Conservation (phyloP, 64 coral and sea anemone species). For the Exaiptasia diaphana region DNA sequence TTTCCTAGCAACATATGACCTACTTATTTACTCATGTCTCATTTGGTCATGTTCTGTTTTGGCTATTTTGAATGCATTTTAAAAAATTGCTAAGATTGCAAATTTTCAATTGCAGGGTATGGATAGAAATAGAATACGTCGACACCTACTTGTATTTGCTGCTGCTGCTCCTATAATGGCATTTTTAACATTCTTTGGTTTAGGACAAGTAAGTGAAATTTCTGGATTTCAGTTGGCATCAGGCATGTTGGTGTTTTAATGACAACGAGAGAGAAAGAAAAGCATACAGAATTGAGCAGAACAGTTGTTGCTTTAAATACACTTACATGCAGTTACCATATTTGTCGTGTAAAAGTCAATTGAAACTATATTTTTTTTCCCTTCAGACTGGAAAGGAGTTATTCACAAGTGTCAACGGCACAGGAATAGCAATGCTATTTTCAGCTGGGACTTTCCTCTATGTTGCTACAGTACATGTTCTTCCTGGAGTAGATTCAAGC, state of each 20-base stretch:
- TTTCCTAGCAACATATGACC: too few species aligned
- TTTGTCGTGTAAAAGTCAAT: too few species aligned
- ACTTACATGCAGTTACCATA: too few species aligned
- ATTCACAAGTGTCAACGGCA: constrained; percentile 89
- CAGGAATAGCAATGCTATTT: constrained; percentile 95
- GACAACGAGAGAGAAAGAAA: not conserved
- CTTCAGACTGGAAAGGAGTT: constrained; percentile 90
- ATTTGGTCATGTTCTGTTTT: too few species aligned
- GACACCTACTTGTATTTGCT: constrained; percentile 88
- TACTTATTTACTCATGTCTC: too few species aligned
- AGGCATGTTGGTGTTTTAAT: not conserved
- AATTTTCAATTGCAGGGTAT: constrained; percentile 70
- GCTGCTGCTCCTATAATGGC: constrained; percentile 82
- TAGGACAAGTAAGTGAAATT: constrained; percentile 71
- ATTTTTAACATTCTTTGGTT: constrained; percentile 87
- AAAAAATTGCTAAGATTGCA: too few species aligned
- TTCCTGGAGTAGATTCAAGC: constrained; percentile 70
- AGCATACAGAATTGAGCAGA: too few species aligned
- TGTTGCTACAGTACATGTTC: constrained; percentile 91
- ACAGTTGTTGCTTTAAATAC: too few species aligned
- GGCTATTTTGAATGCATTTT: too few species aligned
- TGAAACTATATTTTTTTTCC: too few species aligned
- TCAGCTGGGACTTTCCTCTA: constrained; percentile 97
- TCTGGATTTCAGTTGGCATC: not conserved
- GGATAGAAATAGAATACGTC: constrained; percentile 91